A percentile compares a stretch with the other conserved stretches of the same genome.
Evolutionary conservation across 2,888 invertebrate species (phyloP).

Genomic region (Xestia xanthographa): DNA sequence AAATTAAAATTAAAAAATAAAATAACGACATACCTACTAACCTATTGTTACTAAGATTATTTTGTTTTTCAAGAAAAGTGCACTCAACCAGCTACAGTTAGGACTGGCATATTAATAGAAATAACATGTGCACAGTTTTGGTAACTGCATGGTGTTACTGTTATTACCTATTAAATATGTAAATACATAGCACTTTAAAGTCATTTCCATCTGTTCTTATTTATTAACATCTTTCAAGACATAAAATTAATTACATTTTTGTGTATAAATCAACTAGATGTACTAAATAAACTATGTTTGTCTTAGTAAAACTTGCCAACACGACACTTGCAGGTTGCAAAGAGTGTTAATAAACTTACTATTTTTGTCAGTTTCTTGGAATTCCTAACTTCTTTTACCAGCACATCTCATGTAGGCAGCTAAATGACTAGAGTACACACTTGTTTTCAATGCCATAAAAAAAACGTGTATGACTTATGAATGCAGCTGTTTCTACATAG

Average conservation of each 20-base stretch:
- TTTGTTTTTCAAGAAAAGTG: background rate
- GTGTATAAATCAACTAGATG: background rate
- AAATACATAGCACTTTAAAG: constrained; percentile 3
- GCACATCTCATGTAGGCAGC: constrained; percentile 1
- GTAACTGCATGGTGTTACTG: background rate
- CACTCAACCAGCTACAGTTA: background rate
- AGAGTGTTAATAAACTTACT: constrained; percentile 5
- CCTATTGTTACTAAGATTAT: constrained; percentile 14
- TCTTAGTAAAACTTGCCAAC: background rate
- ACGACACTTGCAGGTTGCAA: background rate
- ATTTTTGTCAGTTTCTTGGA: constrained; percentile 45
- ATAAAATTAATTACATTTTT: background rate
- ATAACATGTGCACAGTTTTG: constrained; percentile 31
- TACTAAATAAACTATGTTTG: background rate
- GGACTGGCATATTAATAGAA: background rate
- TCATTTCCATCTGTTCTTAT: constrained; percentile 5
- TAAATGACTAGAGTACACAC: constrained; percentile 8
- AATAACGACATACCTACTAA: background rate
- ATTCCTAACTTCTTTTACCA: constrained; percentile 28
- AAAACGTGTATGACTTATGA: constrained; percentile 13
- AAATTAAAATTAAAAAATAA: background rate
- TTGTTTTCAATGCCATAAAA: background rate
- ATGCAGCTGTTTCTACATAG: constrained; percentile 20
- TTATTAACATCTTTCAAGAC: constrained; percentile 2
- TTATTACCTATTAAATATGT: constrained; percentile 1